Percentiles rank a stretch among this genome's conserved stretches.
phyloP scores from a whole-genome alignment of 64 coral and sea anemone species.

The Hydrozoanthus tunicans region DNA sequence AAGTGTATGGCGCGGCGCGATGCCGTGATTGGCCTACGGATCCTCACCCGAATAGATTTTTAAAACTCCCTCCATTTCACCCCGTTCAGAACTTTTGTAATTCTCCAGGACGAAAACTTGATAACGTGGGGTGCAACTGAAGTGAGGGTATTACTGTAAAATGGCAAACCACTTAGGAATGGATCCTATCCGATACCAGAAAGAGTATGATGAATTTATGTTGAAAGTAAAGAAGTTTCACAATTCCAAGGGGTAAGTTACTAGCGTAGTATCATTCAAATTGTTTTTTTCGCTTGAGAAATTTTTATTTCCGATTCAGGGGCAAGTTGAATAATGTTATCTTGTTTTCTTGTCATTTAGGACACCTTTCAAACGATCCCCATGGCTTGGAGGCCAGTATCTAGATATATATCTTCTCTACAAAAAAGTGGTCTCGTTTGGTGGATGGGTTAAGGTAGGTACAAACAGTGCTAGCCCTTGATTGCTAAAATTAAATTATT shows the following conservation, averaged over 20 bases:
- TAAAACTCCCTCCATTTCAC: constrained; percentile 98
- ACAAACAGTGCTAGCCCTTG: neutral
- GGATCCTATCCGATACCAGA: constrained; percentile 80
- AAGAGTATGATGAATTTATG: constrained; percentile 97
- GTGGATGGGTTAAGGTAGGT: constrained; percentile 97
- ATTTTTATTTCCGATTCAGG: constrained; percentile 60
- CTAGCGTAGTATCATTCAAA: constrained; percentile 8
- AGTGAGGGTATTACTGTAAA: constrained; percentile 61
- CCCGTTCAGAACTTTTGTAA: constrained; percentile 74
- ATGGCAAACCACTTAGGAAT: constrained; percentile 89
- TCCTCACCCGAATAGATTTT: constrained; percentile 85
- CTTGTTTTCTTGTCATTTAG: constrained; percentile 75
- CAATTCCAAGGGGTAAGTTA: constrained; percentile 92
- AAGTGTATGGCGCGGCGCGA: constrained; percentile 83
- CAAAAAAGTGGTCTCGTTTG: constrained; percentile 91
- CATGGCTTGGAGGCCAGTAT: constrained; percentile 94
- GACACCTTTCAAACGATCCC: constrained; percentile 89
- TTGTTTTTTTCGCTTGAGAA: constrained; percentile 69
- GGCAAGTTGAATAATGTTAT: constrained; percentile 54
- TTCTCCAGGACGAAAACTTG: constrained; percentile 62
- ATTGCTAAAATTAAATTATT: neutral
- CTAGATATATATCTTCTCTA: constrained; percentile 95
- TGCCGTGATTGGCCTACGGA: constrained; percentile 90
- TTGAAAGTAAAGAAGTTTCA: constrained; percentile 97
- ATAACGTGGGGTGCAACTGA: constrained; percentile 71